Percentiles rank a stretch among this genome's conserved stretches.
phyloP scores from a whole-genome alignment of 2,113 vertebrate genomes.

The Lophochroa leadbeateri region DNA sequence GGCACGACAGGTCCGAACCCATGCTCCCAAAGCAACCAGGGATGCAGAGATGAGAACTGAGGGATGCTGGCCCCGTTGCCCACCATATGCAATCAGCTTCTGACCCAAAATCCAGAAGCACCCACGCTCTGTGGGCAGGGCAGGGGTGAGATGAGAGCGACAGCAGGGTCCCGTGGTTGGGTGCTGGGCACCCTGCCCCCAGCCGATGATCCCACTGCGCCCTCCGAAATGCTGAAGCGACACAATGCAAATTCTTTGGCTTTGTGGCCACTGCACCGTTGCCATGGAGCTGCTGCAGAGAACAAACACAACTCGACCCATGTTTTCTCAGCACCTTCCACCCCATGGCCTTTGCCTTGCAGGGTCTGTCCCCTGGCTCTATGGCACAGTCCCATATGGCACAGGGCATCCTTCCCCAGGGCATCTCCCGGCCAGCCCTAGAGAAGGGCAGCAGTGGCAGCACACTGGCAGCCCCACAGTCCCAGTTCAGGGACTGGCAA shows the following conservation, averaged over 20 bases:
- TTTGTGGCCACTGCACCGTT: conserved; percentile 56
- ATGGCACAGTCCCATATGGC: rapidly evolving
- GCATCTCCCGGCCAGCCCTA: not conserved
- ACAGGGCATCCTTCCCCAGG: not conserved
- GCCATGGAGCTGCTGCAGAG: conserved; percentile 62
- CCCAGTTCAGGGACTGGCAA: rapidly evolving
- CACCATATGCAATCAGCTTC: rapidly evolving
- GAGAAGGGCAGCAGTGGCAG: not conserved
- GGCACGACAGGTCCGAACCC: rapidly evolving
- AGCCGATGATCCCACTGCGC: conserved; percentile 1
- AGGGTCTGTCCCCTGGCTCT: not conserved
- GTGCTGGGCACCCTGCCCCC: conserved; percentile 39
- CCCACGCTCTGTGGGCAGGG: not conserved
- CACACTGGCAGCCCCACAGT: rapidly evolving
- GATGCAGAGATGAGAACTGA: not conserved
- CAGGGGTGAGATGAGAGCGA: rapidly evolving
- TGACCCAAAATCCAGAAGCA: not conserved
- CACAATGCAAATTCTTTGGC: conserved; percentile 68
- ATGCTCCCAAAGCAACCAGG: not conserved
- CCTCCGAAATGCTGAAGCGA: conserved; percentile 61
- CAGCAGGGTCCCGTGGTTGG: not conserved
- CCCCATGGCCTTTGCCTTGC: not conserved
- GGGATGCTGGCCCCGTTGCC: not conserved
- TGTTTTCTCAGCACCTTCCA: conserved; percentile 57
- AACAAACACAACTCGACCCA: conserved; percentile 59